These are phyloP conservation scores for Psilopogon haemacephalus DNA, from an alignment of 2,113 vertebrate genomes.

Conservation along the genomic window DNA sequence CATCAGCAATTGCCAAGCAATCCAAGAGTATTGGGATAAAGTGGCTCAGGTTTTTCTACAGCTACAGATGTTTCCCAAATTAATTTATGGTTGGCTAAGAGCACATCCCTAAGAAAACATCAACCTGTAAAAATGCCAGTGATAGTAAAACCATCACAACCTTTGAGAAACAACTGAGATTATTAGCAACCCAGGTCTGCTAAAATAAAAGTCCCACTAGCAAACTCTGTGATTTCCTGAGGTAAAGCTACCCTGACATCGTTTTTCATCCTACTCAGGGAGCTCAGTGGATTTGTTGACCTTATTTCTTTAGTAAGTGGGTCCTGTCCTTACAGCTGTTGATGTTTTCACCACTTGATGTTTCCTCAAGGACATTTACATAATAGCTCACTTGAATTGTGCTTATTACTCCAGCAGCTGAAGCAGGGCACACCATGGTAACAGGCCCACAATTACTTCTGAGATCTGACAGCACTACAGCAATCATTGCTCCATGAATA, in stretches of 20 bases:
- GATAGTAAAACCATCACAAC: background rate
- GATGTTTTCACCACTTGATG: background rate
- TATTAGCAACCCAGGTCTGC: background rate
- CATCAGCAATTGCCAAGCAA: background rate
- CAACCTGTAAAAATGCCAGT: background rate
- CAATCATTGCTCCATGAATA: background rate
- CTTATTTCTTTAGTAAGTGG: slow-evolving; percentile 5
- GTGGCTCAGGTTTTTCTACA: background rate
- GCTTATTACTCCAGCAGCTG: background rate
- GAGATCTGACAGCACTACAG: accelerated
- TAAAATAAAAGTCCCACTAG: background rate
- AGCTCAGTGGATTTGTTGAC: background rate
- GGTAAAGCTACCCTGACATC: background rate
- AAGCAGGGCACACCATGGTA: slow-evolving; percentile 7
- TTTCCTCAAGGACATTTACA: slow-evolving; percentile 37
- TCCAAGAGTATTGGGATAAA: background rate
- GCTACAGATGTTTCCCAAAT: background rate
- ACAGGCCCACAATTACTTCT: background rate
- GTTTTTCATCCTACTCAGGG: background rate
- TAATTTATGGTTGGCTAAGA: background rate
- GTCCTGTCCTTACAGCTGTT: background rate
- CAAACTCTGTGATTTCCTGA: background rate
- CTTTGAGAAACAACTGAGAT: background rate
- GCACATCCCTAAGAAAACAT: background rate
- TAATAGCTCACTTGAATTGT: background rate